Base-by-base conservation (phyloP, 1,140 invertebrate genomes). In the Drosophila kepulauana region DNA sequence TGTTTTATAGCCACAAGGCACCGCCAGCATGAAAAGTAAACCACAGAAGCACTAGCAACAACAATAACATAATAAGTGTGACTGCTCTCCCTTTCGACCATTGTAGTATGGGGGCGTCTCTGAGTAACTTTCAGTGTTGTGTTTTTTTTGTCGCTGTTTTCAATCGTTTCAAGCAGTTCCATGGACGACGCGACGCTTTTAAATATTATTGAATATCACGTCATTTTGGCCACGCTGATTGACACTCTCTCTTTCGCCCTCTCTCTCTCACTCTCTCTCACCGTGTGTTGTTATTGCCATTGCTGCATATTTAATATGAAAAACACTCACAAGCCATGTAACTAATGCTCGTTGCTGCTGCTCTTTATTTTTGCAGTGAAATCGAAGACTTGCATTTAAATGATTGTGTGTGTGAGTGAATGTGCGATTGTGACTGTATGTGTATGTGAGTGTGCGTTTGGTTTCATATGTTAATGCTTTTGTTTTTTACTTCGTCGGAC, bases 121-220 rank as follows among this genome's bases (percentile, higher is more conserved):
- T 70, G 10, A 57, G 58, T 45, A 38, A 25, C 43, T 67, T 52
- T 75, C 25, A 46, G 52, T 49, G 51, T 61, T 13, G 41, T 43
- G n/a, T 81, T 48, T 25, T 25, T 25, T 25, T 66, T 65, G 45
- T 73, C 56, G 67, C 64, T 66, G 45, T 52, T 71, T 76, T 59
- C 30, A 63, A 59, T 67, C 57, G 79, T 28, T 52, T 25, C 20
- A 25, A 25, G 69, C 74, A 78, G 77, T 64, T 69, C 61, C 46
- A 71, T 57, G 45, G 38, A 62, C 35, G 38, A 62, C 62, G 62
- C 35, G 38, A 62, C 62, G 62, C 63, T 61, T 65, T 58, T 65
- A 67, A 74, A 72, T 69, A 67, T 68, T 75, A 71, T 80, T 54
- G 75, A 75, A 70, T 71, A 87, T 87, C 84, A 88, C 84, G 84